These are phyloP conservation scores for Nowickia ferox DNA, from an alignment of 2,888 invertebrate species.

Conservation along the genomic window DNA sequence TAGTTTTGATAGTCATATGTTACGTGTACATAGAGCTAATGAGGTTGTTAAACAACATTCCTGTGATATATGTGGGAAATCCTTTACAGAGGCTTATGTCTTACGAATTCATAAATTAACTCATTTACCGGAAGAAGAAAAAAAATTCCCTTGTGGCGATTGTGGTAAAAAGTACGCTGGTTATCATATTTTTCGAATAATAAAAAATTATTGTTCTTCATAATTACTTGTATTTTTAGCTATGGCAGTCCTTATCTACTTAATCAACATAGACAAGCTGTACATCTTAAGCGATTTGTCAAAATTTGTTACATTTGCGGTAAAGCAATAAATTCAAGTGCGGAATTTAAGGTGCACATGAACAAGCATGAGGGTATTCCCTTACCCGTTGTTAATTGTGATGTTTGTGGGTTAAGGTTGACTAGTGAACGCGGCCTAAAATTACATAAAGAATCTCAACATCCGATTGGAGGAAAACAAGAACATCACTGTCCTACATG, in stretches of 20 bases:
- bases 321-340: slow-evolving; percentile 80
- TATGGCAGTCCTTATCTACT: slow-evolving; percentile 48
- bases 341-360: slow-evolving; percentile 80
- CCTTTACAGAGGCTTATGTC: slow-evolving; percentile 78
- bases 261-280: slow-evolving; percentile 47
- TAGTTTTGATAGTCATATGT: slow-evolving; percentile 75
- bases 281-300: slow-evolving; percentile 59
- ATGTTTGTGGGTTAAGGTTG: slow-evolving; percentile 80
- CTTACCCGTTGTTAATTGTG: slow-evolving; percentile 80
- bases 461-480: slow-evolving; percentile 78
- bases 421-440: slow-evolving; percentile 78
- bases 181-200: neutral
- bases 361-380: slow-evolving; percentile 79
- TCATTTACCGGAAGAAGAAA: slow-evolving; percentile 81
- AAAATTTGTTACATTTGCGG: slow-evolving; percentile 75
- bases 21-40: slow-evolving; percentile 78
- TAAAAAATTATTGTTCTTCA: neutral
- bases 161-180: slow-evolving; percentile 80
- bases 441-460: slow-evolving; percentile 79
- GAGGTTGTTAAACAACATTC: slow-evolving; percentile 76
- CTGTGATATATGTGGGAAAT: slow-evolving; percentile 76
- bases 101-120: slow-evolving; percentile 80
- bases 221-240: slow-evolving; percentile 31
- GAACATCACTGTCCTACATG: slow-evolving; percentile 79
- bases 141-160: slow-evolving; percentile 80